Conservation (phyloP, 2,888 invertebrate species). For the Drosophila seclusa region DNA sequence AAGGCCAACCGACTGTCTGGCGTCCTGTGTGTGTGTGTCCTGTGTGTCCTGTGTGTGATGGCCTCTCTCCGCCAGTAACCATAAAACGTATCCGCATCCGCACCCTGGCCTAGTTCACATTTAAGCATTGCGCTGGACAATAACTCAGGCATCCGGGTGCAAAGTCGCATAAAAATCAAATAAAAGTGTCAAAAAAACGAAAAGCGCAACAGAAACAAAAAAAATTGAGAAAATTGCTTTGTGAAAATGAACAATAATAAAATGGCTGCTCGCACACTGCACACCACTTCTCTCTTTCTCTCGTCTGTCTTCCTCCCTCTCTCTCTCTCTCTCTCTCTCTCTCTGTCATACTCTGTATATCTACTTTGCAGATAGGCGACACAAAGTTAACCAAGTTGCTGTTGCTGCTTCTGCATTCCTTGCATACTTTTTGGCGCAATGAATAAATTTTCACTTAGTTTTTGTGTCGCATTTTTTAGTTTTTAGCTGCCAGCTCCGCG, state of each 20-base stretch:
- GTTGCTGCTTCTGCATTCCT: constrained; percentile 20
- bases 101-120: constrained; percentile 71
- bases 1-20: constrained; percentile 52
- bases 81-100: constrained; percentile 48
- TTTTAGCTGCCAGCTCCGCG: constrained; percentile 12
- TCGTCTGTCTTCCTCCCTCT: background rate
- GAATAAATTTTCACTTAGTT: constrained; percentile 71
- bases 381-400: constrained; percentile 66
- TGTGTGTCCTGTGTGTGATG: background rate
- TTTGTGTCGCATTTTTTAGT: constrained; percentile 50
- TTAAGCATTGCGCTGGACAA: constrained; percentile 71
- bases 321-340: background rate
- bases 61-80: background rate
- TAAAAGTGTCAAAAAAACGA: constrained; percentile 57
- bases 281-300: background rate
- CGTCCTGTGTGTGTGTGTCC: constrained; percentile 7
- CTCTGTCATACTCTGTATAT: background rate
- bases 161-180: constrained; percentile 76
- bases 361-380: constrained; percentile 15
- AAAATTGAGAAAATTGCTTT: constrained; percentile 26
- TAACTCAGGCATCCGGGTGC: constrained; percentile 61
- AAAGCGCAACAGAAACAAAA: constrained; percentile 18
- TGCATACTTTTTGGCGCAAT: constrained; percentile 54
- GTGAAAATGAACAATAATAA: constrained; percentile 57
- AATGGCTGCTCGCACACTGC: constrained; percentile 20